These are phyloP conservation scores for Lutjanus campechanus DNA, from an alignment of 2,797 vertebrate species.

Conservation along the genomic window DNA sequence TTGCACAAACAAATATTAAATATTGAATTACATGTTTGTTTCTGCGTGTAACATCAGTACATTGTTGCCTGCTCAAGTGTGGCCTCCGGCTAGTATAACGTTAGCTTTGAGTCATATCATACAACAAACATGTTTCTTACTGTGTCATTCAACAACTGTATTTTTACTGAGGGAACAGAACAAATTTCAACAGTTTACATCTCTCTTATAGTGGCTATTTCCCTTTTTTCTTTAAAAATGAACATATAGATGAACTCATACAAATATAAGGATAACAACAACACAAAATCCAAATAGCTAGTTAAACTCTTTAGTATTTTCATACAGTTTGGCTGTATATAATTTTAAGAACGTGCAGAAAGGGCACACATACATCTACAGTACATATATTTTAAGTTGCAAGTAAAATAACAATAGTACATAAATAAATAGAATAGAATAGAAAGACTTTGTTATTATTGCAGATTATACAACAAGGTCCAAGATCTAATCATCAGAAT, in stretches of 20 bases:
- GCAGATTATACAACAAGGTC: too few species aligned
- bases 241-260: not conserved
- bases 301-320: not conserved
- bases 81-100: not conserved
- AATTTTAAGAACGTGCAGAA: not conserved
- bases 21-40: fast-evolving
- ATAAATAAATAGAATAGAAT: too few species aligned
- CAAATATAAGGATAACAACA: not conserved
- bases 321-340: not conserved
- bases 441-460: too few species aligned
- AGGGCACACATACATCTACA: not conserved
- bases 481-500: too few species aligned
- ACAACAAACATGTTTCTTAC: not conserved
- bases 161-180: not conserved
- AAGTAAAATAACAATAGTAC: not conserved
- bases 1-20: not conserved
- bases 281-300: not conserved
- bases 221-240: not conserved
- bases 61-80: not conserved
- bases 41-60: not conserved
- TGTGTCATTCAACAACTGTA: not conserved
- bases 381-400: not conserved
- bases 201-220: not conserved
- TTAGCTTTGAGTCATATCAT: not conserved
- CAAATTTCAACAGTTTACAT: too few species aligned